Conservation (phyloP, 2,113 vertebrate species). For the Morone chrysops region DNA sequence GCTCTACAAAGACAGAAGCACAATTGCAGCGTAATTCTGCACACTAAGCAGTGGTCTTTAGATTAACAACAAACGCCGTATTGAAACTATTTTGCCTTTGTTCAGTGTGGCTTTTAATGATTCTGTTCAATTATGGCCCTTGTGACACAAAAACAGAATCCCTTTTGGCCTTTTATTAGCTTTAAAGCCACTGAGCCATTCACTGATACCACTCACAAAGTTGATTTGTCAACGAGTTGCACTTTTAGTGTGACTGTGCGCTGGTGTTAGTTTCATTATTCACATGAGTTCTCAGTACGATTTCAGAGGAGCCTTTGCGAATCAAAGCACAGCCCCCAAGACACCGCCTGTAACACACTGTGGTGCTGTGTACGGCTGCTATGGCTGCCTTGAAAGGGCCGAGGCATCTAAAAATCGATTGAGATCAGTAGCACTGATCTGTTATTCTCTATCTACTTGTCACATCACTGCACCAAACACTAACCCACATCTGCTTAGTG, state of each 20-base stretch:
- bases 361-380: constrained; percentile 21
- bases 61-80: constrained; percentile 32
- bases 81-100: constrained; percentile 56
- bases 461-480: constrained; percentile 38
- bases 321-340: constrained; percentile 62
- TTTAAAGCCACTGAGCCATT: constrained; percentile 64
- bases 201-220: constrained; percentile 59
- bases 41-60: constrained; percentile 26
- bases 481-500: constrained; percentile 44
- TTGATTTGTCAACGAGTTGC: constrained; percentile 62
- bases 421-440: constrained; percentile 63
- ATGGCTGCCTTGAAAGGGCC: constrained; percentile 9
- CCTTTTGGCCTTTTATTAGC: constrained; percentile 55
- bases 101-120: constrained; percentile 51
- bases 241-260: constrained; percentile 46
- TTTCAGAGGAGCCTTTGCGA: constrained; percentile 45
- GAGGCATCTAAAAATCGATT: constrained; percentile 48
- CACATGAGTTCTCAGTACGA: constrained; percentile 36
- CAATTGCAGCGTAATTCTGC: neutral
- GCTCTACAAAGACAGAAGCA: constrained; percentile 6
- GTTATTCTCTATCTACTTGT: constrained; percentile 52
- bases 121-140: constrained; percentile 49
- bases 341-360: neutral
- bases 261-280: constrained; percentile 68
- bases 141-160: constrained; percentile 67